These are phyloP conservation scores for Eledone cirrhosa DNA, from an alignment of 2,888 invertebrate genomes.

Conservation along the genomic window DNA sequence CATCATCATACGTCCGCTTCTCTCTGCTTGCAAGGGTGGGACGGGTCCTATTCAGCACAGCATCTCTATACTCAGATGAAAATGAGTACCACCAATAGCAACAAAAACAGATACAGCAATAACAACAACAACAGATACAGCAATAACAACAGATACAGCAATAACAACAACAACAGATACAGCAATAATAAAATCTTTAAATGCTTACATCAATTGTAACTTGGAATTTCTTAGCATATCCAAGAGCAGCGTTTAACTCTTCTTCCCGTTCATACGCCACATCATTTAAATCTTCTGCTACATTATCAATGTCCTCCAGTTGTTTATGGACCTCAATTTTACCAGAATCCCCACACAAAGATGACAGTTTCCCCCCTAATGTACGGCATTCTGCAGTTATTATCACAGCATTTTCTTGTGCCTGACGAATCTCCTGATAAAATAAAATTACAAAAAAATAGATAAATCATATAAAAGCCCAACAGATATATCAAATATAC, in stretches of 20 bases:
- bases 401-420: slow-evolving; percentile 54
- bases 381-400: slow-evolving; percentile 54
- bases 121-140: too few relatives aligned
- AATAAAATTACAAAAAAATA: neutral
- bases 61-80: neutral
- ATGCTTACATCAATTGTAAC: slow-evolving; percentile 57
- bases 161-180: too few relatives aligned
- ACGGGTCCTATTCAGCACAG: too few relatives aligned
- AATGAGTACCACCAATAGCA: too few relatives aligned
- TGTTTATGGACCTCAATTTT: slow-evolving; percentile 63
- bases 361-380: slow-evolving; percentile 54
- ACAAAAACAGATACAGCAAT: too few relatives aligned
- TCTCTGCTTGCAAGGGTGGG: too few relatives aligned
- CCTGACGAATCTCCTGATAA: slow-evolving; percentile 60
- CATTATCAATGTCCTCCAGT: slow-evolving; percentile 61
- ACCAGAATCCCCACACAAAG: slow-evolving; percentile 63
- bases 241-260: slow-evolving; percentile 57
- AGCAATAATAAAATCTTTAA: neutral
- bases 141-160: too few relatives aligned
- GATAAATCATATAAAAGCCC: slow-evolving; percentile 3
- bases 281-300: slow-evolving; percentile 64
- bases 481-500: neutral
- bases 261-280: slow-evolving; percentile 60
- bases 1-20: too few relatives aligned
- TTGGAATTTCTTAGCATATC: slow-evolving; percentile 61